Evolutionary conservation across 2,113 vertebrate genomes (phyloP).

Genomic region (Callaeas wilsoni): DNA sequence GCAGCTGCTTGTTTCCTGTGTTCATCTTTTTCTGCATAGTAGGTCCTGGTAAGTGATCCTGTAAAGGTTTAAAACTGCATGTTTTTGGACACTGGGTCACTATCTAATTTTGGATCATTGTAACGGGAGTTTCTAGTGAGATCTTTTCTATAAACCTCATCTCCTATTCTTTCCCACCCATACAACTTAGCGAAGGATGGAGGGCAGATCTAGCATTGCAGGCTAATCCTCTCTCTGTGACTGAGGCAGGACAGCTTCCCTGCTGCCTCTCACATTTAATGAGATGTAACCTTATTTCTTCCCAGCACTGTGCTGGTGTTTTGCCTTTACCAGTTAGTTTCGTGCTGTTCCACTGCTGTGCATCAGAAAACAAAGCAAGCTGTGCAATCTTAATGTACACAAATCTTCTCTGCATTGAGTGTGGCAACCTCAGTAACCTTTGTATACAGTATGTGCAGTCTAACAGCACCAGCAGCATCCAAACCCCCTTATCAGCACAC

Average conservation of each 20-base stretch:
- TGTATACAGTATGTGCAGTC: background rate
- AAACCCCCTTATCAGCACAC: background rate
- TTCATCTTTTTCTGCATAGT: background rate
- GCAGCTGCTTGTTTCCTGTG: background rate
- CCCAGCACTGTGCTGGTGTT: background rate
- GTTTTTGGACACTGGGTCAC: background rate
- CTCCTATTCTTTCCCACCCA: background rate
- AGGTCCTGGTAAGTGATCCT: background rate
- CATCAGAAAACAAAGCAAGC: background rate
- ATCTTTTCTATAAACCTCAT: background rate
- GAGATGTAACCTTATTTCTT: background rate
- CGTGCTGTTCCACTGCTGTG: background rate
- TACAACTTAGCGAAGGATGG: background rate
- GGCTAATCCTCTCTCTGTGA: background rate
- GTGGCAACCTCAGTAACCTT: background rate
- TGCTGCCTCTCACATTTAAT: background rate
- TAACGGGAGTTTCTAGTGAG: background rate
- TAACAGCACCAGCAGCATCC: background rate
- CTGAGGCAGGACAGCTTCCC: background rate
- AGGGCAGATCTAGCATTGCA: background rate
- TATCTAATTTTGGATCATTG: background rate
- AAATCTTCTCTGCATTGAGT: background rate
- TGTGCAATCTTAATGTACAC: background rate
- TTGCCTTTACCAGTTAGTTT: background rate
- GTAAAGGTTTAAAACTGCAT: background rate